A percentile compares a stretch with the other conserved stretches of the same genome.
Conservation (phyloP, 2,888 invertebrate genomes). For the Pharmacophagus antenor region DNA sequence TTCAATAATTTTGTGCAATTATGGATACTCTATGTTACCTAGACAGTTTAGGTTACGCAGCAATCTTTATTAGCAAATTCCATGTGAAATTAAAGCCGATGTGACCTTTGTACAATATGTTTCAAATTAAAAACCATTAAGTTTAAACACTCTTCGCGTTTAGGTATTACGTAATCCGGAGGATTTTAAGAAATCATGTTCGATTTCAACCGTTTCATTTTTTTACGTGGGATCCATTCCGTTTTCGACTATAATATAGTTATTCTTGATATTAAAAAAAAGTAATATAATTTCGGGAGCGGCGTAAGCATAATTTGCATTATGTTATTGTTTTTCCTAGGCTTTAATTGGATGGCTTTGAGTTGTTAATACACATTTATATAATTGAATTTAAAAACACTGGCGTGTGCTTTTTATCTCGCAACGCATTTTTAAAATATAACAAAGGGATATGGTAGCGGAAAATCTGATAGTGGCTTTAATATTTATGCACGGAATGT, state of each 20-base stretch:
- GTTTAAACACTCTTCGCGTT: not conserved
- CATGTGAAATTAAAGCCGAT: too few species aligned
- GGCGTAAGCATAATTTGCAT: not conserved
- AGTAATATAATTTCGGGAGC: not conserved
- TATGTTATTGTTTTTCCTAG: not conserved
- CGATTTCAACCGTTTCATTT: not conserved
- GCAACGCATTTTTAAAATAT: not conserved
- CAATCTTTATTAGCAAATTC: too few species aligned
- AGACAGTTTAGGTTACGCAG: too few species aligned
- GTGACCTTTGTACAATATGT: too few species aligned
- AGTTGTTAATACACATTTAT: slow-evolving; percentile 15
- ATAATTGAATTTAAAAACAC: slow-evolving; percentile 15
- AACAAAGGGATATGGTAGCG: slow-evolving; percentile 14
- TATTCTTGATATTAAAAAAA: slow-evolving; percentile 9
- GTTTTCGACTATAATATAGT: not conserved
- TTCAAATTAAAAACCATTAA: too few species aligned
- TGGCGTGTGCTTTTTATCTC: slow-evolving; percentile 1
- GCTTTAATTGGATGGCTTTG: slow-evolving; percentile 21
- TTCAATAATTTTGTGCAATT: too few species aligned
- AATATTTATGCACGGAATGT: slow-evolving; percentile 3
- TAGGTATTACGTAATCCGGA: not conserved
- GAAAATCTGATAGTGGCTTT: slow-evolving; percentile 4
- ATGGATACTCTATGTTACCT: too few species aligned
- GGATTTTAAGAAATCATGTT: not conserved
- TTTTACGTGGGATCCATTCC: not conserved